Base-by-base conservation (phyloP, 2,113 vertebrate species). In the Nothocercus nigrocapillus region DNA sequence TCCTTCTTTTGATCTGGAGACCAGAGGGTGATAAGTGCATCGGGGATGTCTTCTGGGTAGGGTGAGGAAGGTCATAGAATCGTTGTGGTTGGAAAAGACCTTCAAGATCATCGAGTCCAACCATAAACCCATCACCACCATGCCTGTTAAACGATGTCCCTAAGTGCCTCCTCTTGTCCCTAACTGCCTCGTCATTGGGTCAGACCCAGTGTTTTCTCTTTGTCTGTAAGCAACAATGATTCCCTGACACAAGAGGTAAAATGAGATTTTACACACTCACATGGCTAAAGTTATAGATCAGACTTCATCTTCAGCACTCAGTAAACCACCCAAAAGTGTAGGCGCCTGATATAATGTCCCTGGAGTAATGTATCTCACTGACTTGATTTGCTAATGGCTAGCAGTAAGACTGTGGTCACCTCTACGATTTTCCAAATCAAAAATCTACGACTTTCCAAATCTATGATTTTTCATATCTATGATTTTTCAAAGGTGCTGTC, bases 121-220 rank as follows among this genome's bases (percentile, higher is more conserved):
- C 49, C 49, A 22, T 49, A 49, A 49, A 49, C 49, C 49, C 21
- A 49, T 49, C 49, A 49, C 20, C 47, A 49, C 47, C 45, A 20
- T 20, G 45, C 18, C 21, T 49, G 10, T 22, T 49, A 22, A 49
- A 49, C 49, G 18, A 49, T 22, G 21, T 22, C 47, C 47, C 47
- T 49, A 49, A 49, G 20, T 4, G 47, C 47, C 21, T 49, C 47
- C 10, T 49, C 47, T 49, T 49, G 49, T 12, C 49, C 49, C 49
- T 49, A 24, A 49, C 21, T 22, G 49, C 49, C 49, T 24, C 49
- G 24, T 24, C 49, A 22, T 11, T 11, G 9, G 20, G 20, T 49
- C 49, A 1, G 3, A 3, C 10, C 68, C 7, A 0, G 3, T 4
- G 4, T 1, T 59, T 59, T 44, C 36, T 69, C 9, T 32, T 13